Evolutionary conservation across 2,797 vertebrate species (phyloP).

Genomic region (Taenioides sp.): DNA sequence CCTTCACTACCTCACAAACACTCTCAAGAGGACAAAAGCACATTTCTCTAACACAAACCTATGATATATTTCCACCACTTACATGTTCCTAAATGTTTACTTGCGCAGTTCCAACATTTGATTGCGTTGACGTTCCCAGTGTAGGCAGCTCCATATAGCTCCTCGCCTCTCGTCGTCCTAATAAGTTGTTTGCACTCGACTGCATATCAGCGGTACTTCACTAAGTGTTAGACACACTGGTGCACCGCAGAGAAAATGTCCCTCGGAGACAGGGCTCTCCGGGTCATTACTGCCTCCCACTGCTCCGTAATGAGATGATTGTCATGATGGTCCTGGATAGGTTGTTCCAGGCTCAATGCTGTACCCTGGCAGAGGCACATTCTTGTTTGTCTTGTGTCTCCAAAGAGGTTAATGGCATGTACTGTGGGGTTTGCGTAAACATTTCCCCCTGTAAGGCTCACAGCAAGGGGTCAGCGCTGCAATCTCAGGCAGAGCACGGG

Average conservation of each 20-base stretch:
- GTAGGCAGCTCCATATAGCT: constrained; percentile 35
- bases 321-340: constrained; percentile 64
- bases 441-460: constrained; percentile 67
- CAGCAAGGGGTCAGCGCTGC: constrained; percentile 71
- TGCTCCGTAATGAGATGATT: constrained; percentile 72
- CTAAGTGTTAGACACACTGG: constrained; percentile 53
- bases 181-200: constrained; percentile 63
- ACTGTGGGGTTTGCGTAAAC: constrained; percentile 71
- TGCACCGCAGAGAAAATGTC: constrained; percentile 39
- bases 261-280: constrained; percentile 49
- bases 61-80: background rate
- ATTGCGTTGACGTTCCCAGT: constrained; percentile 25
- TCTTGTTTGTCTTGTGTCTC: constrained; percentile 69
- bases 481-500: constrained; percentile 64
- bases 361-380: constrained; percentile 57
- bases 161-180: constrained; percentile 43
- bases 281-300: constrained; percentile 45
- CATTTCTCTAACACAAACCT: background rate
- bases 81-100: constrained; percentile 9
- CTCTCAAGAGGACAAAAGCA: background rate
- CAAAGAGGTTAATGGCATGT: constrained; percentile 73
- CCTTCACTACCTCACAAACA: background rate
- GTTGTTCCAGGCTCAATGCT: constrained; percentile 56
- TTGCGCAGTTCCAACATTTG: background rate
- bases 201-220: constrained; percentile 49